Conservation (phyloP, 2,888 invertebrate genomes). For the Phortica magna region DNA sequence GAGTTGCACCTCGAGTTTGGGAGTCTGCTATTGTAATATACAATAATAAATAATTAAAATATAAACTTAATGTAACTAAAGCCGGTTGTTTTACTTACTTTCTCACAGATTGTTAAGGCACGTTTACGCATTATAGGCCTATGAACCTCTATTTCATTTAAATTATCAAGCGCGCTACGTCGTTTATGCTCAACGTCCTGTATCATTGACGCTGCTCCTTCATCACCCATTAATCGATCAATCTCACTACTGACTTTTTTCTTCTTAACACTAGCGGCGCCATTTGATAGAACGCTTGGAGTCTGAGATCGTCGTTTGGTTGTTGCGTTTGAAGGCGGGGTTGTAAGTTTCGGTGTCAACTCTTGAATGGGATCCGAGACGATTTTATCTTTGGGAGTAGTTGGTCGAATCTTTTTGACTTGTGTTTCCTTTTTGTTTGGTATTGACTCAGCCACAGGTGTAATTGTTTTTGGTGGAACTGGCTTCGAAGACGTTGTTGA, state of each 20-base stretch:
- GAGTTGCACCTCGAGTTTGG: constrained; percentile 36
- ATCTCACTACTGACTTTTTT: constrained; percentile 84
- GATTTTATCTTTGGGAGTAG: constrained; percentile 57
- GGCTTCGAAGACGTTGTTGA: constrained; percentile 1
- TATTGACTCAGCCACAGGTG: background rate
- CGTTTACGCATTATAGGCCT: constrained; percentile 73
- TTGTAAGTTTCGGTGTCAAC: constrained; percentile 44
- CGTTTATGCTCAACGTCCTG: constrained; percentile 84
- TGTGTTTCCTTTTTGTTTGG: constrained; percentile 43
- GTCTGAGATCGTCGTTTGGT: constrained; percentile 67
- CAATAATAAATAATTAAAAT: constrained; percentile 17
- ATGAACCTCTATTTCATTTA: constrained; percentile 25
- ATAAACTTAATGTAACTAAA: background rate
- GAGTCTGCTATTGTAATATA: constrained; percentile 1
- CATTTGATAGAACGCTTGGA: constrained; percentile 59
- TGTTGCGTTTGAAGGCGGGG: constrained; percentile 45
- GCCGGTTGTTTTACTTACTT: constrained; percentile 49
- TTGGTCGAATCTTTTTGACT: constrained; percentile 58
- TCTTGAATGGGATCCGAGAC: constrained; percentile 34
- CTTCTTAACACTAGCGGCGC: constrained; percentile 71
- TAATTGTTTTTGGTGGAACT: constrained; percentile 20
- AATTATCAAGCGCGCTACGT: constrained; percentile 43
- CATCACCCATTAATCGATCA: constrained; percentile 88
- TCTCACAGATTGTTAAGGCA: constrained; percentile 64
- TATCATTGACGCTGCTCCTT: constrained; percentile 91